Evolutionary conservation across 1,140 invertebrate species (phyloP).

Genomic region (Meloidogyne floridensis): DNA sequence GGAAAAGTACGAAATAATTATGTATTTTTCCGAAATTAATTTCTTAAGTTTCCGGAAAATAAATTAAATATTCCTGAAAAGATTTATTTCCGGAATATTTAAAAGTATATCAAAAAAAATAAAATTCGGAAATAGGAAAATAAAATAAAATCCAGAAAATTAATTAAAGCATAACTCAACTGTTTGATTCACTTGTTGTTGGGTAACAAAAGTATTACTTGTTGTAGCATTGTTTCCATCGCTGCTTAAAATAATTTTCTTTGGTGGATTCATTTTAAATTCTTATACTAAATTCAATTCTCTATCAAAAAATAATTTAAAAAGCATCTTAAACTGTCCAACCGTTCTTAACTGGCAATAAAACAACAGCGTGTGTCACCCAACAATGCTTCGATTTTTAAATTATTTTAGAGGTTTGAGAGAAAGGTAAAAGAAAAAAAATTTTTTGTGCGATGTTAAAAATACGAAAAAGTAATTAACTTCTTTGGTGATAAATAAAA

Average conservation of each 20-base stretch:
- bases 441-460: background rate
- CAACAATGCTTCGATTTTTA: background rate
- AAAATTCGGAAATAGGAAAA: too few species aligned
- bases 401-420: background rate
- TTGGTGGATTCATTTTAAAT: background rate
- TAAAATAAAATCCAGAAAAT: too few species aligned
- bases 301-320: background rate
- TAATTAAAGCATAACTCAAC: background rate
- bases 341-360: background rate
- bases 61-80: too few species aligned
- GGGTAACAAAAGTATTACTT: background rate
- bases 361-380: background rate
- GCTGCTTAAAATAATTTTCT: background rate
- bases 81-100: too few species aligned
- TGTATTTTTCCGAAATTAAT: too few species aligned
- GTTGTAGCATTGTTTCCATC: background rate
- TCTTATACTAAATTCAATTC: background rate
- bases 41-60: too few species aligned
- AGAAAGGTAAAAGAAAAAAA: background rate
- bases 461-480: background rate
- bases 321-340: background rate
- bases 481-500: constrained; percentile 1
- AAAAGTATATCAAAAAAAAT: too few species aligned
- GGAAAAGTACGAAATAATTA: too few species aligned
- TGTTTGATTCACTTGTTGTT: background rate